Percentiles rank a stretch among this genome's conserved stretches.
These are phyloP conservation scores for Ciconia maguari DNA, from an alignment of 2,113 vertebrate genomes.

Conservation along the genomic window DNA sequence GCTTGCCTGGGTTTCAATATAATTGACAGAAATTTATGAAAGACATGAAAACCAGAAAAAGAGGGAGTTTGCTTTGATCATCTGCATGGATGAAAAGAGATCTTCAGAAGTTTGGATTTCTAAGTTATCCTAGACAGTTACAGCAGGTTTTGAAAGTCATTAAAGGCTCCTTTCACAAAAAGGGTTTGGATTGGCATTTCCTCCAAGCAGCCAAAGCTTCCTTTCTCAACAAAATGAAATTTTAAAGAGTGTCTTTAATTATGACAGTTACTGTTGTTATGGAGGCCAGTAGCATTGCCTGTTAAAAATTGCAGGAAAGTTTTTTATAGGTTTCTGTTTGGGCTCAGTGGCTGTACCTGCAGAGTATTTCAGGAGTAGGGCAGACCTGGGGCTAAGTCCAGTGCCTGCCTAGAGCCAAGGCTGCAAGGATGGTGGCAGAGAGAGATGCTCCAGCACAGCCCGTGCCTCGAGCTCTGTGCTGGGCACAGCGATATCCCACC, in stretches of 20 bases:
- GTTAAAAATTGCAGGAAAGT: not conserved
- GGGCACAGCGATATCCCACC: not conserved
- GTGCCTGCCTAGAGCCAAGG: not conserved
- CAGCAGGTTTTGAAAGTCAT: not conserved
- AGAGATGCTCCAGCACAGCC: not conserved
- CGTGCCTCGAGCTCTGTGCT: rapidly evolving
- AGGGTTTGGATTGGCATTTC: not conserved
- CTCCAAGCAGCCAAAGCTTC: not conserved
- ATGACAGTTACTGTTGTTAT: not conserved
- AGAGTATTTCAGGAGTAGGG: not conserved
- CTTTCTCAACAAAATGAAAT: not conserved
- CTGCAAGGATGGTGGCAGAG: not conserved
- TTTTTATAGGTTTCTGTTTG: not conserved
- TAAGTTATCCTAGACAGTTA: not conserved
- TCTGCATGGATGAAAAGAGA: not conserved
- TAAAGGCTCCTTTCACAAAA: not conserved
- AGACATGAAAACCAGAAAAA: not conserved
- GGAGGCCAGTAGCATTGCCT: not conserved
- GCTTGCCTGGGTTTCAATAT: not conserved
- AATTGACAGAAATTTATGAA: not conserved
- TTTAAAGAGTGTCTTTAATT: not conserved
- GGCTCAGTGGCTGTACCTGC: not conserved
- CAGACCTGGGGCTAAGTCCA: not conserved
- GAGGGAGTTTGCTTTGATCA: not conserved
- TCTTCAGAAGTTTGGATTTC: not conserved